A percentile compares a stretch with the other conserved stretches of the same genome.
These are phyloP conservation scores for Catagonus wagneri DNA, from an alignment of 2,113 vertebrate species.

Conservation along the genomic window DNA sequence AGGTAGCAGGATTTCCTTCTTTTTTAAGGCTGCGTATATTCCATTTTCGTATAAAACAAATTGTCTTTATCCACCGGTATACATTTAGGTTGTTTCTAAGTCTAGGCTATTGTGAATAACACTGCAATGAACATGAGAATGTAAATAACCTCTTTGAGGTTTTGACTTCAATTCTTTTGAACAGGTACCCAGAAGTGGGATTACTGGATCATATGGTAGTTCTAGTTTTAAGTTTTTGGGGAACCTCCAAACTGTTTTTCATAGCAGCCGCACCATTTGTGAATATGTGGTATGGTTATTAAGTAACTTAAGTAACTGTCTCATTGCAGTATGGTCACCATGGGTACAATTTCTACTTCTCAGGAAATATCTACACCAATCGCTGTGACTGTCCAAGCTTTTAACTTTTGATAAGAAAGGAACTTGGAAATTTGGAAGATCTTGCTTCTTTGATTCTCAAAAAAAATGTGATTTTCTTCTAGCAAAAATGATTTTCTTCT, in stretches of 20 bases:
- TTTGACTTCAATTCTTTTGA: neutral
- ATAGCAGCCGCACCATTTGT: neutral
- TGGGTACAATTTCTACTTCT: neutral
- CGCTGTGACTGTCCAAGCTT: neutral
- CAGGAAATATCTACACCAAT: neutral
- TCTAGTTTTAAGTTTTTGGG: constrained; percentile 28
- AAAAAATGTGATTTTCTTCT: neutral
- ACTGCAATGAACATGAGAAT: neutral
- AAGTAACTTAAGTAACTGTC: constrained; percentile 5
- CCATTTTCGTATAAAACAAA: neutral
- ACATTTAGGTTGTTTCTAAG: neutral
- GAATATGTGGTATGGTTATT: constrained; percentile 36
- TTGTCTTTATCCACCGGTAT: neutral
- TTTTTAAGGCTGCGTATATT: neutral
- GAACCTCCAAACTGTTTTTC: neutral
- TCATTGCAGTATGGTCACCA: neutral
- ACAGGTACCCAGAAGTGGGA: neutral
- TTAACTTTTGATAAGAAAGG: constrained; percentile 47
- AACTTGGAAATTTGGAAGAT: neutral
- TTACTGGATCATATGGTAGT: neutral
- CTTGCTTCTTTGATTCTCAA: constrained; percentile 50
- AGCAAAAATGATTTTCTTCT: constrained; percentile 17
- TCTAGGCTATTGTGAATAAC: neutral
- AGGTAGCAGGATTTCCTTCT: neutral
- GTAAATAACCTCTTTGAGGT: neutral